Percentiles rank a stretch among this genome's conserved stretches.
Evolutionary conservation across 30 jellyfish, hydroid and myxozoan genomes (phyloP).

Genomic region (Hydra vulgaris): DNA sequence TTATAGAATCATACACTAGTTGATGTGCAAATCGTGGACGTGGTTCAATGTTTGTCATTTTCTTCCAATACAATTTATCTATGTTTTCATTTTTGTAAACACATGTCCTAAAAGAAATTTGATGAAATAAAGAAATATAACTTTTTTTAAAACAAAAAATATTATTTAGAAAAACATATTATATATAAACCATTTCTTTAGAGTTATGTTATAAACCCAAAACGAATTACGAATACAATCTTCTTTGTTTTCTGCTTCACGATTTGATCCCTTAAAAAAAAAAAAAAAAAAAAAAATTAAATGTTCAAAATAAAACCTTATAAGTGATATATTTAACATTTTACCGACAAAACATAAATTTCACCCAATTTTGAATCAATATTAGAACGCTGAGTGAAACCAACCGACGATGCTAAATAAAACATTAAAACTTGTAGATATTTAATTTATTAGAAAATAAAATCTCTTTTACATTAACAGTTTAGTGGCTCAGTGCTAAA

Average conservation of each 20-base stretch:
- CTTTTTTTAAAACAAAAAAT: no score
- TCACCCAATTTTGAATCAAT: slow-evolving; percentile 56
- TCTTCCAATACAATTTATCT: slow-evolving; percentile 58
- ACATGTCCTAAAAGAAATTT: slow-evolving; percentile 53
- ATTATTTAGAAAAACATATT: background rate
- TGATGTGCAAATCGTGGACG: slow-evolving; percentile 94
- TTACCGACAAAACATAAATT: slow-evolving; percentile 65
- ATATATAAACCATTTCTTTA: slow-evolving; percentile 53
- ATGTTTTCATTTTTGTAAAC: slow-evolving; percentile 63
- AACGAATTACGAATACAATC: slow-evolving; percentile 68
- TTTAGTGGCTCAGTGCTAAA: no score
- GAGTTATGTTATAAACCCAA: slow-evolving; percentile 59
- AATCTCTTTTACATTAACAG: no score
- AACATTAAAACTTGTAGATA: background rate
- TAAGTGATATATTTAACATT: no score
- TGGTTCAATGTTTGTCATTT: slow-evolving; percentile 65
- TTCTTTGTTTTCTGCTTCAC: slow-evolving; percentile 73
- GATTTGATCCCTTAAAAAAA: slow-evolving; percentile 58
- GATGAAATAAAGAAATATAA: background rate
- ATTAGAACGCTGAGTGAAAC: slow-evolving; percentile 78
- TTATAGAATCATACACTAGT: slow-evolving; percentile 71
- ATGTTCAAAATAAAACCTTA: background rate
- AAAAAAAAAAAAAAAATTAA: background rate
- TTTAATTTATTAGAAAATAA: background rate
- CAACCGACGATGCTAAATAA: slow-evolving; percentile 76